Evolutionary conservation across 2,888 invertebrate genomes (phyloP).

Genomic region (Drosophila ezoana): DNA sequence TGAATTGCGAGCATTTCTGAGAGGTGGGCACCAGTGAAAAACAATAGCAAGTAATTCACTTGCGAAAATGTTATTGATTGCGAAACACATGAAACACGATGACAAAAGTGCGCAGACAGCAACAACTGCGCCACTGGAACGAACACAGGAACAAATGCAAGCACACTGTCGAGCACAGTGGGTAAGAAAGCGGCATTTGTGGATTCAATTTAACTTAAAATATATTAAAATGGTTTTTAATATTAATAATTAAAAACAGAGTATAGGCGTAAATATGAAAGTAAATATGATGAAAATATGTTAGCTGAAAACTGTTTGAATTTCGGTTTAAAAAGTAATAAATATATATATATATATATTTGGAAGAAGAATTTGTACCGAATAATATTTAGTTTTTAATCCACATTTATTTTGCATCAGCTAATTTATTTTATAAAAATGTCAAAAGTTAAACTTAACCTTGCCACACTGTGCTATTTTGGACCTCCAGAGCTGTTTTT

Average conservation of each 20-base stretch:
- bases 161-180: slow-evolving; percentile 38
- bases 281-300: too few relatives aligned
- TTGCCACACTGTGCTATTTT: slow-evolving; percentile 39
- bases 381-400: too few relatives aligned
- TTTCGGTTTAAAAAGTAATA: too few relatives aligned
- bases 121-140: slow-evolving; percentile 51
- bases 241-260: too few relatives aligned
- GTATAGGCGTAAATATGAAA: too few relatives aligned
- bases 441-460: not conserved
- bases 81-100: slow-evolving; percentile 64
- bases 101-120: slow-evolving; percentile 58
- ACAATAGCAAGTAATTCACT: slow-evolving; percentile 77
- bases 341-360: too few relatives aligned
- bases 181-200: not conserved
- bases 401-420: too few relatives aligned
- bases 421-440: not conserved
- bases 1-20: slow-evolving; percentile 30
- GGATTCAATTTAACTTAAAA: too few relatives aligned
- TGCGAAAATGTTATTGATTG: slow-evolving; percentile 80
- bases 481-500: slow-evolving; percentile 39
- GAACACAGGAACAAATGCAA: slow-evolving; percentile 25
- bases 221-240: too few relatives aligned
- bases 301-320: too few relatives aligned
- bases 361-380: too few relatives aligned
- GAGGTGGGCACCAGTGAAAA: slow-evolving; percentile 28